phyloP scores from a whole-genome alignment of 1,140 invertebrate genomes.

The Chironomus striatipennis region DNA sequence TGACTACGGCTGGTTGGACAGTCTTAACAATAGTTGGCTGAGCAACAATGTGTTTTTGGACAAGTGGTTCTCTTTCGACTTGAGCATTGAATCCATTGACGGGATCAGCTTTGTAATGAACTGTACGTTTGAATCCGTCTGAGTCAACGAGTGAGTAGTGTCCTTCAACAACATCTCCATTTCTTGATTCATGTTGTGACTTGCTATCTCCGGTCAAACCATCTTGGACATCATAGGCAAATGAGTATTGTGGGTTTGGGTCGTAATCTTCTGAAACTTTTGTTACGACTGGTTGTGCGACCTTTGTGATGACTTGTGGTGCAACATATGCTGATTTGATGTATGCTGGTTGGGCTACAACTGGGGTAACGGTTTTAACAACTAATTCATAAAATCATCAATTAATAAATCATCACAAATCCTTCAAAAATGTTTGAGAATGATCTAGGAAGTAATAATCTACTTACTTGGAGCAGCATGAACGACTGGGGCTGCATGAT shows the following conservation, averaged over 20 bases:
- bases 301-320: background rate
- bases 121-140: slow-evolving; percentile 36
- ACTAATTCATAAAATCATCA: background rate
- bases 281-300: slow-evolving; percentile 25
- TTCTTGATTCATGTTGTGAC: slow-evolving; percentile 42
- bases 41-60: background rate
- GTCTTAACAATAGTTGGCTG: slow-evolving; percentile 30
- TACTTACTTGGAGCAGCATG: background rate
- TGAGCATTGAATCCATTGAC: slow-evolving; percentile 42
- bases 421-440: no score
- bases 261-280: slow-evolving; percentile 37
- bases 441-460: background rate
- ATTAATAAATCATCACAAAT: background rate
- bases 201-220: slow-evolving; percentile 41
- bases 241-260: slow-evolving; percentile 41
- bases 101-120: slow-evolving; percentile 34
- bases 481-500: slow-evolving; percentile 28
- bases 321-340: background rate
- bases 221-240: slow-evolving; percentile 43
- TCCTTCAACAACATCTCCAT: slow-evolving; percentile 36
- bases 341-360: background rate
- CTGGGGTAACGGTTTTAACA: background rate
- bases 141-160: slow-evolving; percentile 34
- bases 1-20: background rate
- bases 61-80: slow-evolving; percentile 37